These are phyloP conservation scores for Percopsis omiscomaycus DNA, from an alignment of 2,797 vertebrate species.

Conservation along the genomic window DNA sequence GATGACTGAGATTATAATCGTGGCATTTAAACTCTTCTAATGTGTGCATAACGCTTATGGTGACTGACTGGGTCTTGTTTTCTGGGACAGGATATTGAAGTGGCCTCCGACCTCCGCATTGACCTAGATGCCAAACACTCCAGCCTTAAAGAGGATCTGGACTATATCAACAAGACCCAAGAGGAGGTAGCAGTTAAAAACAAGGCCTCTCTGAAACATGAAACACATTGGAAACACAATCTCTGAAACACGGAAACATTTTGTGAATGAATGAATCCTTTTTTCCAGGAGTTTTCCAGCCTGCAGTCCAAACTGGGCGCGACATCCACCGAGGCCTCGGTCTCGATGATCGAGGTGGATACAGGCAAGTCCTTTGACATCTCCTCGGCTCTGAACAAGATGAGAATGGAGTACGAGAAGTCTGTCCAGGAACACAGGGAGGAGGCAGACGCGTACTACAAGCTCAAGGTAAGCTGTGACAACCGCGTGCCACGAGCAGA, in stretches of 20 bases:
- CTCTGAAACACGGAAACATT: too few species aligned
- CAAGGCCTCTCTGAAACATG: constrained; percentile 30
- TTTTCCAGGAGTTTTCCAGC: too few species aligned
- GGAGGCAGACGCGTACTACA: constrained; percentile 69
- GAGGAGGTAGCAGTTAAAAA: constrained; percentile 50
- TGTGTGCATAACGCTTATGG: too few species aligned
- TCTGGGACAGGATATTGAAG: too few species aligned
- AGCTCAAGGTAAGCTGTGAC: constrained; percentile 53
- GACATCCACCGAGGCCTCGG: too few species aligned
- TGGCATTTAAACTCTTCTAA: too few species aligned
- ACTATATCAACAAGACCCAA: constrained; percentile 63
- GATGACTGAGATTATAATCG: too few species aligned
- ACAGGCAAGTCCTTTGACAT: constrained; percentile 25
- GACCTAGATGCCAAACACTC: constrained; percentile 59
- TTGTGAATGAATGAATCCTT: too few species aligned
- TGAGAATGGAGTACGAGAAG: constrained; percentile 56
- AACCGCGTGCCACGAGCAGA: too few species aligned
- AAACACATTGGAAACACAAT: constrained; percentile 17
- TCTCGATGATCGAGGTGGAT: too few species aligned
- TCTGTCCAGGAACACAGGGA: constrained; percentile 50
- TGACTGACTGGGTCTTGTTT: too few species aligned
- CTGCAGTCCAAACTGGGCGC: too few species aligned
- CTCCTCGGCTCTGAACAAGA: constrained; percentile 59
- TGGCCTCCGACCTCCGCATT: constrained; percentile 42
- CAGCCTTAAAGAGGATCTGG: constrained; percentile 55